Base-by-base conservation (phyloP, 2,797 vertebrate species). In the Echeneis naucrates region DNA sequence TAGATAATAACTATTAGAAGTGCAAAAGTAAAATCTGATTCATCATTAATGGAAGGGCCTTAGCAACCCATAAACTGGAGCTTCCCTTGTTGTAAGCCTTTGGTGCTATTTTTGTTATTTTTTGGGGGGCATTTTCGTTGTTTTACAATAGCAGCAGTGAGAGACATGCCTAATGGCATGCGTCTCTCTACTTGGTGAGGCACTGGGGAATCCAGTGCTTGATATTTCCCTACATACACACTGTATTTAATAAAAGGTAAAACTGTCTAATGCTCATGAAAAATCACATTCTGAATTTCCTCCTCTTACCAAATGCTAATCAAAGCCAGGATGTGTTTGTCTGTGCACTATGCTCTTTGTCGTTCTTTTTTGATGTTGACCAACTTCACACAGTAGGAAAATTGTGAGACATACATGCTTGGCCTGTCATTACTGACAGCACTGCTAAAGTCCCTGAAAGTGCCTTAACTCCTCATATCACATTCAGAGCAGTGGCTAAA, bases 201-300 rank as follows among this genome's bases (percentile, higher is more conserved):
- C 30, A 30, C 30, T 30, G 30, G 30, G 30, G 30, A 3, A 30
- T 30, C 30, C 30, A 30, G 6, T 30, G 30, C 30, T 30, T 6
- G 30, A 30, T 30, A 30, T 6, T 37, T 37, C 35, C 35, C 3
- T 44, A 16, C 8, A 24, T 19, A 52, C 26, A 8, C 32, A 9
- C 24, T 19, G 26, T 50, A 37, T 32, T 37, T 51, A 21, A n/a
- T 44, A 44, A 19, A 44, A n/a, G 40, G 17, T 40, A 19, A 44
- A 44, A 5, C 17, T 60, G 38, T 50, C 24, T 35, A 68, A 47
- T 75, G 35, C 51, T 35, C 27, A 56, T 55, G 59, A 13, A 48
- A 21, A 48, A 48, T 47, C 45, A 47, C 45, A 23, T 21, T 45
- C 9, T 11, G 11, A 19, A 47, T 9, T 9, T 0, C 19, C 30